These are phyloP conservation scores for Ifrita kowaldi DNA, from an alignment of 2,113 vertebrate genomes.

Conservation along the genomic window DNA sequence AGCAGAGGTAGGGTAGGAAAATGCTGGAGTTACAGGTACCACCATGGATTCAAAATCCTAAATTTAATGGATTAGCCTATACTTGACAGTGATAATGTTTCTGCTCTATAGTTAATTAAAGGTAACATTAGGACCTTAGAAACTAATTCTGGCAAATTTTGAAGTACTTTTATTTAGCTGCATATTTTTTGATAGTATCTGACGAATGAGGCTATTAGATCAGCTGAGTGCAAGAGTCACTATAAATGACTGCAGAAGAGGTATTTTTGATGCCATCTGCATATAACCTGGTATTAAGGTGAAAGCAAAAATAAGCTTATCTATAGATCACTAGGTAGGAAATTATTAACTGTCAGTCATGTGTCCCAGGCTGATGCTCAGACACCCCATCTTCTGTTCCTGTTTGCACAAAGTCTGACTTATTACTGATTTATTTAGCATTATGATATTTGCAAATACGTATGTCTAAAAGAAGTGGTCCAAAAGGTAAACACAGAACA, in stretches of 20 bases:
- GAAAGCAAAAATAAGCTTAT: neutral
- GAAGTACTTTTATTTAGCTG: neutral
- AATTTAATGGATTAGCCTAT: neutral
- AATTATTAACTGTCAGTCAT: constrained; percentile 58
- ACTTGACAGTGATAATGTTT: neutral
- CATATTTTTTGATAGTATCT: neutral
- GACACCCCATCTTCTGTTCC: neutral
- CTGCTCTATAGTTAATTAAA: neutral
- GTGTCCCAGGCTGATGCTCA: neutral
- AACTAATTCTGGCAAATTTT: neutral
- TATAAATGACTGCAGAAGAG: neutral
- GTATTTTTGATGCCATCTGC: neutral
- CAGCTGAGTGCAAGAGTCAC: neutral
- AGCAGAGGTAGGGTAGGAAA: neutral
- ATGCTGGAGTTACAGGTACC: neutral
- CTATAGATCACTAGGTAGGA: neutral
- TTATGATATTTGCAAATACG: neutral
- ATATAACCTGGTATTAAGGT: neutral
- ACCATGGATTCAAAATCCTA: neutral
- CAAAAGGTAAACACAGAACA: neutral
- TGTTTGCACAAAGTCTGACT: neutral
- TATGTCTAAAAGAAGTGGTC: neutral
- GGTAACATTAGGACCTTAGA: neutral
- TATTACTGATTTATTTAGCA: constrained; percentile 38
- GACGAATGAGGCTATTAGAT: neutral